Evolutionary conservation across 2,113 vertebrate genomes (phyloP), one percentile per base, ranked within the genome.

Genomic region (Mormyrus iriodes): DNA sequence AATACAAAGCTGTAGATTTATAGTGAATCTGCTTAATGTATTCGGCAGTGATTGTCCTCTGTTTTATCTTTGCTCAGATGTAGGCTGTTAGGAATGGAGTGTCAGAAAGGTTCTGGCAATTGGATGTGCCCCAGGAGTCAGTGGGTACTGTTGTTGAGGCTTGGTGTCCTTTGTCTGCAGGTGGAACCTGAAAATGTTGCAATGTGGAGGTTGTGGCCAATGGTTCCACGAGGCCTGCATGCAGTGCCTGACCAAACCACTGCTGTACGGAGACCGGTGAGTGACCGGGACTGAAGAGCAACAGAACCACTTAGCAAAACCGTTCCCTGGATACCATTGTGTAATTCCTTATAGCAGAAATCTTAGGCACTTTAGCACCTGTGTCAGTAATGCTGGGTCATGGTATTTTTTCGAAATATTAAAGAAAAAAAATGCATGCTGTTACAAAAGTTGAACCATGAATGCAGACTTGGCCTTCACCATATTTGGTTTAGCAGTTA

Each of bases 191-290:
- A 98, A 98, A 93, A 98, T 98, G 97, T 79, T 98, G 51, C 97
- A 98, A 92, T 98, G 97, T 90, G 93, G 92, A 51, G 91, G 93
- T 88, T 98, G 97, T 88, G 95, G 96, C 19, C 97, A 98, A 94
- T 98, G 97, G 97, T 98, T 98, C 93, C 97, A 98, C 12, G 97
- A 98, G 94, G 97, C 97, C 86, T 98, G 97, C 91, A 98, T 97
- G 3, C 97, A 98, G 94, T 98, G 97, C 94, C 94, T 98, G 88
- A 96, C 95, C 94, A 98, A 98, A 93, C 97, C 97, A 1, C 91
- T 98, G 51, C 96, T 98, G 76, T 98, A 98, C 0, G 97, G 97
- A 53, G 97, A 98, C 96, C 96, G 97, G 97, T 97, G 92, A 89
- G 94, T 15, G 52, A 8, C 21, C 10, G 42, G 44, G 46, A 1